Conservation (phyloP, 2,113 vertebrate genomes). For the Laterallus jamaicensis region DNA sequence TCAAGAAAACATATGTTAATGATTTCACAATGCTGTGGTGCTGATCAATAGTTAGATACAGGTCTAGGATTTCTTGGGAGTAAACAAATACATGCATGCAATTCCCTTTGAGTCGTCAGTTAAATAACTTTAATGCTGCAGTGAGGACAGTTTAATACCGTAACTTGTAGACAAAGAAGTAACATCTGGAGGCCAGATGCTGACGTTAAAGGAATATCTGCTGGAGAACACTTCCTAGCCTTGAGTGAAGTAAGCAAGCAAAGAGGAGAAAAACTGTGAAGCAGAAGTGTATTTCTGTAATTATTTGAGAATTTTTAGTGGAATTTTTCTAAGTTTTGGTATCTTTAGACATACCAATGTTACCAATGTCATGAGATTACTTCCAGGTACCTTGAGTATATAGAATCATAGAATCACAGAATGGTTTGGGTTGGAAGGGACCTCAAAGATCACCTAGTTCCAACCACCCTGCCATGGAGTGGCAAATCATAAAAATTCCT, state of each 20-base stretch:
- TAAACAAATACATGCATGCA: neutral
- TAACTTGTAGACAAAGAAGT: neutral
- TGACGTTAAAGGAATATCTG: neutral
- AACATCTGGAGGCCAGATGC: slow-evolving; percentile 30
- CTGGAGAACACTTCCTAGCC: neutral
- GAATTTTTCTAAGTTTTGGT: neutral
- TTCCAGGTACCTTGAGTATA: neutral
- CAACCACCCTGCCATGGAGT: no score
- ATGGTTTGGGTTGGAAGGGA: no score
- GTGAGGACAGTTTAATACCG: neutral
- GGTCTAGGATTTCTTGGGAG: neutral
- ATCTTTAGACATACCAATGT: neutral
- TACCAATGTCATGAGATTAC: neutral
- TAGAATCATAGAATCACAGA: neutral
- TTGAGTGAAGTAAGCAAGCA: neutral
- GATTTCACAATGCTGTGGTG: neutral
- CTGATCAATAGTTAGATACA: neutral
- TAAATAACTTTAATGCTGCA: neutral
- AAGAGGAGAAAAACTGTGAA: neutral
- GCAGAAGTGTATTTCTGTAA: neutral
- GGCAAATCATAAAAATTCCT: no score
- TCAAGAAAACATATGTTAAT: neutral
- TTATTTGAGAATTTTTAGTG: neutral
- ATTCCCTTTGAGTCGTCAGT: neutral
- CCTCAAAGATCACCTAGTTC: no score